Base-by-base conservation (phyloP, 2,113 vertebrate species). In the Tragulus kanchil region DNA sequence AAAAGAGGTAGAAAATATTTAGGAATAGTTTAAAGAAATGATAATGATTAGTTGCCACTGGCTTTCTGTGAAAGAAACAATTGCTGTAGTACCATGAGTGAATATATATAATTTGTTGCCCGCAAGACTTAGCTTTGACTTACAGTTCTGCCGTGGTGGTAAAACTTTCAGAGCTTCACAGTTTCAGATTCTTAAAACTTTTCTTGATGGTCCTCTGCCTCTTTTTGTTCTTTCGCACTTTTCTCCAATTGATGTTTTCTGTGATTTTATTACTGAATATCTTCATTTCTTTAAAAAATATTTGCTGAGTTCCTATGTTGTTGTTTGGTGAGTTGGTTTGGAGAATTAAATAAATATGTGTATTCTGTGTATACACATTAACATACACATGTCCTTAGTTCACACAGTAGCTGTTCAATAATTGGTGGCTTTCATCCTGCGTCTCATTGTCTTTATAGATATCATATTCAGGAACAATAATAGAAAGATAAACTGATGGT, bases 101-200 rank as follows among this genome's bases (percentile, higher is more conserved):
- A 56, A 69, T 69, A 56, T 14, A 19, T 36, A 56, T 3, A 65
- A 7, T 77, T 36, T 50, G 15, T 25, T 48, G 26, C 21, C 17
- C 79, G 69, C 16, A 16, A 89, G 17, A 64, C 58, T 58, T 85
- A 16, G 5, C 64, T 95, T 69, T 84, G 54, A 52, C 42, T 92
- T 58, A 67, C 1, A 59, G 45, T 15, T 88, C 69, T 79, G 36
- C 12, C 79, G 61, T 58, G 4, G 17, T 85, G 16, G 52, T 85
- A 92, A 89, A 92, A 36, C 61, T 85, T 89, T 59, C n/a, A 71
- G 10, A 82, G 19, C 23, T 36, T 92, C 50, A 87, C 42, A 84
- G 14, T 15, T 87, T 87, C 36, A 87, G 75, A 45, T 84, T 67
- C 69, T 94, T 78, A 13, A 93, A 69, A 23, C n/a, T 56, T 45